Evolutionary conservation across 1,140 invertebrate genomes (phyloP).

Genomic region (Drosophila erecta): DNA sequence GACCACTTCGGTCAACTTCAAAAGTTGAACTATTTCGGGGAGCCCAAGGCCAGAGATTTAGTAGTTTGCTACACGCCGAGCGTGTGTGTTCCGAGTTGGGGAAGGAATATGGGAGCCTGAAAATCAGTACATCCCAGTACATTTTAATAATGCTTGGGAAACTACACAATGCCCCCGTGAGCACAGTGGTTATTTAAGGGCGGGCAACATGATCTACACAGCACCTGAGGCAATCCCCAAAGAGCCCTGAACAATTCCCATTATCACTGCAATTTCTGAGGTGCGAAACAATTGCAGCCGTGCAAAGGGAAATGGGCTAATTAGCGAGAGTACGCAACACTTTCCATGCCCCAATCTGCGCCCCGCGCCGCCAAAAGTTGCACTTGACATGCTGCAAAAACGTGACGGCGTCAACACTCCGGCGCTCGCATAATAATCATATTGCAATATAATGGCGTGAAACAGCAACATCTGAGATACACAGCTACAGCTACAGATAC

Average conservation of each 20-base stretch:
- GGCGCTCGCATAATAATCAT: conserved; percentile 80
- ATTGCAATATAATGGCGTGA: conserved; percentile 79
- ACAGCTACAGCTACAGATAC: neutral
- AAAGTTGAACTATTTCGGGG: conserved; percentile 22
- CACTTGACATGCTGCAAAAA: conserved; percentile 73
- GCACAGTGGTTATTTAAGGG: no score
- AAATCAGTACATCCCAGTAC: no score
- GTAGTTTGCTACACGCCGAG: neutral
- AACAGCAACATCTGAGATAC: conserved; percentile 46
- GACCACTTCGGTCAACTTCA: conserved; percentile 44
- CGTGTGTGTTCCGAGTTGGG: neutral
- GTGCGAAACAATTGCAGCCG: conserved; percentile 10
- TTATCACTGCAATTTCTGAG: conserved; percentile 5
- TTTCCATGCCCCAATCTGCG: conserved; percentile 1
- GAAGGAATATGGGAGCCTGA: no score
- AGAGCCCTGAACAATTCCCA: neutral
- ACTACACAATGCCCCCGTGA: neutral
- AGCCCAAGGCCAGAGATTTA: neutral
- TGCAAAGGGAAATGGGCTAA: conserved; percentile 58
- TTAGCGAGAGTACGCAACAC: conserved; percentile 52
- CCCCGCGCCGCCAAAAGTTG: conserved; percentile 10
- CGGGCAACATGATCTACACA: neutral
- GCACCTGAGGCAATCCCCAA: neutral
- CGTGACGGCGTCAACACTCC: conserved; percentile 80
- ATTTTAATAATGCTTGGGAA: neutral